phyloP scores from a whole-genome alignment of 2,888 invertebrate species.

The Tipula vernalis region DNA sequence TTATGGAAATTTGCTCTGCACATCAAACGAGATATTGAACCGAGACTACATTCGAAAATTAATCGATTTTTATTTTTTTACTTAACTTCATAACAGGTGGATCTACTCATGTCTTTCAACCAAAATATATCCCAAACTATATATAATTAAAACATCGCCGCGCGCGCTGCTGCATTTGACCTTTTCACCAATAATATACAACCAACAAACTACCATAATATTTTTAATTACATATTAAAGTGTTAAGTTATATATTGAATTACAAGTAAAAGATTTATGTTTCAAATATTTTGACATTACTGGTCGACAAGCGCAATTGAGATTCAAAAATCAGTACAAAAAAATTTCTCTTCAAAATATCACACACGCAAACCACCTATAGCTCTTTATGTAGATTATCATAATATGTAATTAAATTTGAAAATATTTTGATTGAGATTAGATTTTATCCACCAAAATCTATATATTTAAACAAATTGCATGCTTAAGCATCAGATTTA shows the following conservation, averaged over 20 bases:
- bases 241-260: neutral
- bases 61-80: no score
- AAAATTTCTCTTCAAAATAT: neutral
- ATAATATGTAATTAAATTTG: neutral
- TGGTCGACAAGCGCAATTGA: neutral
- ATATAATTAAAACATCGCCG: neutral
- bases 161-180: neutral
- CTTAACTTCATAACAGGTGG: neutral
- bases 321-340: neutral
- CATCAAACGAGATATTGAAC: no score
- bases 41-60: no score
- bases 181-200: neutral
- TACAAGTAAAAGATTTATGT: neutral
- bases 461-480: neutral
- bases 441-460: neutral
- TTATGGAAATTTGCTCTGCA: neutral
- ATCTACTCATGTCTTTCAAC: neutral
- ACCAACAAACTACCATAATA: neutral
- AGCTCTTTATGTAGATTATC: neutral
- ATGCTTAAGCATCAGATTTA: neutral
- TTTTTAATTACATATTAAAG: neutral
- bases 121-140: neutral
- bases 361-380: neutral
- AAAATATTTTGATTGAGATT: neutral
- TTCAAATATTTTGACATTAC: neutral